A percentile compares a stretch with the other conserved stretches of the same genome.
These are phyloP conservation scores for Chirona hameri DNA, from an alignment of 2,888 invertebrate genomes.

Conservation along the genomic window DNA sequence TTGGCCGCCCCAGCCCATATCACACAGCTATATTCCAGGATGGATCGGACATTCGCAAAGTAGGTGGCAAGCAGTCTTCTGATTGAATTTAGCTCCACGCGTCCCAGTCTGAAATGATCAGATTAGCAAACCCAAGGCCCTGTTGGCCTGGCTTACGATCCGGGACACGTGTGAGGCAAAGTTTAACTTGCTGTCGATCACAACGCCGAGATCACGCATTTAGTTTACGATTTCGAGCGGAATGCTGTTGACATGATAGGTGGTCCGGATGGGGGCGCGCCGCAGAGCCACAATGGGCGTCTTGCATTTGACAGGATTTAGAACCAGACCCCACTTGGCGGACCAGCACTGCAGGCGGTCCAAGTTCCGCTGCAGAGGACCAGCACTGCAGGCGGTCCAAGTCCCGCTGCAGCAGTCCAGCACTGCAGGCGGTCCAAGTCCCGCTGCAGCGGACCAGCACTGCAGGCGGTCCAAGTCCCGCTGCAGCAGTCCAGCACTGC, in stretches of 20 bases:
- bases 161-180: background rate
- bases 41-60: background rate
- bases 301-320: background rate
- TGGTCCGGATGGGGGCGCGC: background rate
- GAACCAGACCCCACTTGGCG: background rate
- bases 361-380: background rate
- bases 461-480: background rate
- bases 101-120: background rate
- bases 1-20: background rate
- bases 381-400: background rate
- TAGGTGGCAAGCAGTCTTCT: background rate
- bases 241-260: background rate
- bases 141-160: background rate
- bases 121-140: background rate
- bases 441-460: background rate
- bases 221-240: background rate
- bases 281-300: background rate
- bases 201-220: background rate
- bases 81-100: background rate
- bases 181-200: background rate
- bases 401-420: background rate
- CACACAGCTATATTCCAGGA: background rate
- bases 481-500: background rate
- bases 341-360: background rate
- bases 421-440: background rate